These are phyloP conservation scores for Nothobranchius kuhntae DNA, from an alignment of 2,113 vertebrate genomes.

Conservation along the genomic window DNA sequence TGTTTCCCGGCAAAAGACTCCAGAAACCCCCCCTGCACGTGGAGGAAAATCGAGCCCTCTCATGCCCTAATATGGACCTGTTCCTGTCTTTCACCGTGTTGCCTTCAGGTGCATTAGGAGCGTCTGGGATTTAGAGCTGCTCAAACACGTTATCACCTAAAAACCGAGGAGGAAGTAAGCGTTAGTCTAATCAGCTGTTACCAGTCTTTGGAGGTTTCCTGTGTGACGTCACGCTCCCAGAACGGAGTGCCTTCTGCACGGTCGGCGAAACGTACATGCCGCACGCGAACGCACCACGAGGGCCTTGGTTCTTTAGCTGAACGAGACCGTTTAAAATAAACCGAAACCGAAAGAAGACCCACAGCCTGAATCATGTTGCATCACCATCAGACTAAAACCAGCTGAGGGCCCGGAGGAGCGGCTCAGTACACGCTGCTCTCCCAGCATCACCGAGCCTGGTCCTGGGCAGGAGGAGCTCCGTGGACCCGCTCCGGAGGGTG, in stretches of 20 bases:
- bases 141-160: neutral
- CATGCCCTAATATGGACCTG: slow-evolving; percentile 25
- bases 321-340: slow-evolving; percentile 74
- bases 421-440: neutral
- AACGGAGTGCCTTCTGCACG: too few relatives aligned
- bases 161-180: too few relatives aligned
- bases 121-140: too few relatives aligned
- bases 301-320: neutral
- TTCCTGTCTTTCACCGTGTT: neutral
- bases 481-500: too few relatives aligned
- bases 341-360: slow-evolving; percentile 74
- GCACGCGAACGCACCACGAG: slow-evolving; percentile 15
- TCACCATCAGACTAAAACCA: slow-evolving; percentile 15
- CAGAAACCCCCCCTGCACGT: slow-evolving; percentile 39
- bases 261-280: neutral
- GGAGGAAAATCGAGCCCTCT: neutral
- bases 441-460: too few relatives aligned
- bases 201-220: neutral
- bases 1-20: slow-evolving; percentile 14
- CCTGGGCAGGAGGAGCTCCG: too few relatives aligned
- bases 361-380: slow-evolving; percentile 23
- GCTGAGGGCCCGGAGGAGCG: rapidly evolving
- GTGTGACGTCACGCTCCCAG: too few relatives aligned
- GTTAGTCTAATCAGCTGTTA: too few relatives aligned
- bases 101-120: neutral